Base-by-base conservation (phyloP, 2,888 invertebrate genomes). In the Eristalinus sepulchralis region DNA sequence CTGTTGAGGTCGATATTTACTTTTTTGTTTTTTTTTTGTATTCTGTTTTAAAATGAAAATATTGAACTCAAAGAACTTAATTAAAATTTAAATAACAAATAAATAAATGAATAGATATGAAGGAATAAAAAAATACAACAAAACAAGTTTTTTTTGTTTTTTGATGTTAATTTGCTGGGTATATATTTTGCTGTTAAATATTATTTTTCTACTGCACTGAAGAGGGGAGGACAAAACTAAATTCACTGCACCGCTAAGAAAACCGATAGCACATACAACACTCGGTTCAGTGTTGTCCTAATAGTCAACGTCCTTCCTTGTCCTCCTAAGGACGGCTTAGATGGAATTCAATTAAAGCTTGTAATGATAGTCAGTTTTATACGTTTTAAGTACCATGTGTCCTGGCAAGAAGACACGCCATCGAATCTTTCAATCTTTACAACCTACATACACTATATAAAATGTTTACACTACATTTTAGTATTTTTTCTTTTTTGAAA, bases 11-110 rank as follows among this genome's bases (percentile, higher is more conserved):
- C 77, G 63, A 67, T 82, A 47, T 17, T 47, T 17, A 17, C 57
- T 76, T 73, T 77, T 63, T 63, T 83, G 81, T 84, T 84, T 79
- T n/a, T n/a, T n/a, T n/a, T 77, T 83, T 88, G 83, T 88, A 83
- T 82, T 75, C 73, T 87, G 73, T 73, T 88, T 63, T 67, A 34
- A 62, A 59, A 78, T 11, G 78, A 63, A 75, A 34, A 36, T 67
- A 70, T 22, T 36, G 13, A 79, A 64, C 20, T 57, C 27, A 71
- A 66, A 62, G 0, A 68, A 22, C 17, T 64, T 53, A 70, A 36
- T 62, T 27, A 39, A 39, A 4, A 39, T 47, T 20, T 8, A 47
- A n/a, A n/a, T n/a, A n/a, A n/a, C n/a, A n/a, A 59, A 22, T 47
- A 64, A 63, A 68, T 53, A 4, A 76, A 79, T 39, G 31, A n/a